Base-by-base conservation (phyloP, 2,113 vertebrate species). In the Dasyprocta punctata region DNA sequence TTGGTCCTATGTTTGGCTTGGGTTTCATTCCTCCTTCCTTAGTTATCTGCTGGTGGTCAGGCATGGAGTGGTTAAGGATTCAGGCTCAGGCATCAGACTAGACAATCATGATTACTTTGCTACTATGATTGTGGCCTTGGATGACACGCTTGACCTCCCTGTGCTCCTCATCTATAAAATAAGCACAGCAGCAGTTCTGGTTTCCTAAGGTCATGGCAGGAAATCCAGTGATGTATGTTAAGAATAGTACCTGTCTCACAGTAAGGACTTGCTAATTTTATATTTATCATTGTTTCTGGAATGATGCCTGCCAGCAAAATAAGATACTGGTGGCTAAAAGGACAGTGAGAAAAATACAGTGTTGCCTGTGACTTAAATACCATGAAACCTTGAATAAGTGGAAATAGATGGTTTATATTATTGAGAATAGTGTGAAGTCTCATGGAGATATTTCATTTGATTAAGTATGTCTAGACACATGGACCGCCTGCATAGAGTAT, bases 391-490 rank as follows among this genome's bases (percentile, higher is more conserved):
- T 90, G 82, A 77, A 78, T 86, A 88, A 94, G 87, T 95, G 92
- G 77, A 38, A 96, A 88, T 89, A 85, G 90, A 60, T 63, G 65
- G 47, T 93, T 97, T 90, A 81, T 95, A 20, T 92, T 94, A 91
- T 60, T 95, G 89, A 85, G 16, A 71, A 47, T 85, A 77, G 38
- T 95, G 52, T 95, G 86, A 94, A 80, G 58, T 77, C 89, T 94
- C 49, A 81, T 78, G 44, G 91, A 94, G 49, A 81, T 86, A 82
- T 89, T 93, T 93, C 47, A 95, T 89, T 91, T 97, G 73, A 94
- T 97, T 98, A 92, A 92, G 81, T 92, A 52, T 89, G 63, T 89
- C 89, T 86, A 90, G 93, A 96, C 71, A 69, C 44, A 63, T 58
- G 60, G 56, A 17, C 33, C 14, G 80, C 77, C 69, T 69, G 54